Evolutionary conservation across 1,140 invertebrate genomes (phyloP), one percentile per base, ranked within the genome.

Genomic region (Magallana ariakensis): DNA sequence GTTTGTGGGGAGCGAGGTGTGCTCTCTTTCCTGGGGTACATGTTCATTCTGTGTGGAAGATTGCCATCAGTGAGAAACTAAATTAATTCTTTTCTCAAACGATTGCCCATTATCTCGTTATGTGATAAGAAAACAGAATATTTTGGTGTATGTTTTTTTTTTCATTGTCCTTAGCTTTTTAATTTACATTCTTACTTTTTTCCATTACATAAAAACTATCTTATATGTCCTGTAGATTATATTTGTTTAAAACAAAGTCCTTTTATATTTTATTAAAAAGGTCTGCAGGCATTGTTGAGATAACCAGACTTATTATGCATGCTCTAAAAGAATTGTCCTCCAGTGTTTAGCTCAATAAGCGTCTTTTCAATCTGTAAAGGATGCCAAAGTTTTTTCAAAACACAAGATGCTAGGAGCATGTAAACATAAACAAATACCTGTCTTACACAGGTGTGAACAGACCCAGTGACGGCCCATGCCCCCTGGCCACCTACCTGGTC

Each of bases 381-480:
- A 75, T 11, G 11, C 66, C 66, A n/a, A 19, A 26, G 66, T 19
- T 8, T 26, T 75, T 75, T 75, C 22, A 75, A 75, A 75, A 75
- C 22, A 26, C 66, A 26, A 3, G 58, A 60, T 13, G 19, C 13
- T 11, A 33, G 13, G 7, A 75, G 66, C 33, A 46, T 26, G 66
- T 75, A 75, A 75, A 75, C 66, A 75, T 26, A 26, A 75, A 75
- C 66, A 75, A 75, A 26, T 26, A 75, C 22, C 22, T 75, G 66
- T 75, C 66, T 75, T 26, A 11, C 66, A 75, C 66, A 75, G 66
- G 66, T 75, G 66, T 75, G 22, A 26, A 75, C 66, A 75, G 33
- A 26, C 22, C 7, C 7, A 11, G 22, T 7, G 66, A 19, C 33
- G 66, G 10, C 66, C 66, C 33, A 75, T 33, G 66, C n/a, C 66